These are phyloP conservation scores for Anniella stebbinsi DNA, from an alignment of 2,797 vertebrate genomes.

Conservation along the genomic window DNA sequence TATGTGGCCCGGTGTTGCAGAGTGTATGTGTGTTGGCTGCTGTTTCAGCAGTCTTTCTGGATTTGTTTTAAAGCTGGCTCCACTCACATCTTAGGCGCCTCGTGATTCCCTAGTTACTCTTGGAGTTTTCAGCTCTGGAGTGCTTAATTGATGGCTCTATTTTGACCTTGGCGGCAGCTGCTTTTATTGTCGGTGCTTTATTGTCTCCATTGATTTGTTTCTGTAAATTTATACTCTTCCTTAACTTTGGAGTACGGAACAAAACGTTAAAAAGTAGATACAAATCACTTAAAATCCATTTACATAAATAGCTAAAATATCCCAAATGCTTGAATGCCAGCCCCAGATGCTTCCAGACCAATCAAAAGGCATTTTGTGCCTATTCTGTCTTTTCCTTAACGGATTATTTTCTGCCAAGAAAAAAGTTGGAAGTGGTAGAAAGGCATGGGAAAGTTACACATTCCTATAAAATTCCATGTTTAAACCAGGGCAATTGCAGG, in stretches of 20 bases:
- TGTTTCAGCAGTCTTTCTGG: neutral
- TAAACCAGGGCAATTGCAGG: no score
- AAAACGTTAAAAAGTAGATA: neutral
- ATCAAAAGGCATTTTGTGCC: no score
- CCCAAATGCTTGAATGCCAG: neutral
- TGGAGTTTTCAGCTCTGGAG: neutral
- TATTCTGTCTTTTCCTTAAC: no score
- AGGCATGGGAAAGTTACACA: no score
- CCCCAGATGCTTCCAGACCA: no score
- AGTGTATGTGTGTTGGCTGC: no score
- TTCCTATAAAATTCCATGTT: no score
- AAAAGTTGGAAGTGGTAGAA: no score
- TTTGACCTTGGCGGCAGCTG: neutral
- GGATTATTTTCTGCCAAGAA: no score
- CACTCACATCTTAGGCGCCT: neutral
- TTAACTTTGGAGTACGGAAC: neutral
- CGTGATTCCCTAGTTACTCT: neutral
- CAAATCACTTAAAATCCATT: neutral
- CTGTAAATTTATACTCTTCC: neutral
- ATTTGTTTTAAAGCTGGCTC: neutral
- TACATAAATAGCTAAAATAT: neutral
- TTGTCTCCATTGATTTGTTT: no score
- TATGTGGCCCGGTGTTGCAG: neutral
- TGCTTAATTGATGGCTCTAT: neutral
- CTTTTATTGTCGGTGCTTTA: neutral